Percentiles rank a stretch among this genome's conserved stretches.
phyloP scores from a whole-genome alignment of 2,113 vertebrate species.

The Gasterosteus aculeatus region DNA sequence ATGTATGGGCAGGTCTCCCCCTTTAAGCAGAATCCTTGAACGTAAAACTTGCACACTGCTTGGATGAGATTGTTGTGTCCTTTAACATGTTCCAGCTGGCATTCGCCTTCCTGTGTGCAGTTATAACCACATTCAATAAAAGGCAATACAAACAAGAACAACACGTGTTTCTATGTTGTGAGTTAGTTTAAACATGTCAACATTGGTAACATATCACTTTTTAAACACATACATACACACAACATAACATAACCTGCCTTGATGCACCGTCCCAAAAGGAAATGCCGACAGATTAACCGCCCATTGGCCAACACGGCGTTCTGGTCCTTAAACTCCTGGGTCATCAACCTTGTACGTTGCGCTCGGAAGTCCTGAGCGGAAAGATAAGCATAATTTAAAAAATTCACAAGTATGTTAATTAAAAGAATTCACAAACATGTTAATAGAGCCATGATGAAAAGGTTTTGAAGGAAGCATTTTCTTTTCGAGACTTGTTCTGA shows the following conservation, averaged over 20 bases:
- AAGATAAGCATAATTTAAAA: not conserved
- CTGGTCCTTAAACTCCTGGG: conserved; percentile 91
- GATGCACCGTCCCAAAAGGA: conserved; percentile 87
- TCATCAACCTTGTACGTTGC: conserved; percentile 84
- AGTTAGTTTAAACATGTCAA: not conserved
- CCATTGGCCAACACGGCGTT: conserved; percentile 89
- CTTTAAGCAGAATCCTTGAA: conserved; percentile 89
- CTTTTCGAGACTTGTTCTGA: not conserved
- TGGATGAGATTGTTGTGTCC: conserved; percentile 86
- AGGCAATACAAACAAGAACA: not conserved
- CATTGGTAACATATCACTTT: not conserved
- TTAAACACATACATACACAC: not conserved
- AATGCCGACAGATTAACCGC: conserved; percentile 90
- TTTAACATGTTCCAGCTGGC: conserved; percentile 91
- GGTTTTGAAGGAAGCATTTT: not conserved
- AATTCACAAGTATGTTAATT: not conserved
- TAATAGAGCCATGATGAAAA: not conserved
- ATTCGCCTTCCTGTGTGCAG: conserved; percentile 85
- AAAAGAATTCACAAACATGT: not conserved
- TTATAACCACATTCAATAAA: not conserved
- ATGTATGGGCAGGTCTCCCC: conserved; percentile 92
- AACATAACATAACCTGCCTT: conserved; percentile 79
- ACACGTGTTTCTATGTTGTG: not conserved
- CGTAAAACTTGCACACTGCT: conserved; percentile 91
- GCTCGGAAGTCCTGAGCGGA: conserved; percentile 22